phyloP scores from a whole-genome alignment of 2,888 invertebrate species.

The Tetragonisca angustula region DNA sequence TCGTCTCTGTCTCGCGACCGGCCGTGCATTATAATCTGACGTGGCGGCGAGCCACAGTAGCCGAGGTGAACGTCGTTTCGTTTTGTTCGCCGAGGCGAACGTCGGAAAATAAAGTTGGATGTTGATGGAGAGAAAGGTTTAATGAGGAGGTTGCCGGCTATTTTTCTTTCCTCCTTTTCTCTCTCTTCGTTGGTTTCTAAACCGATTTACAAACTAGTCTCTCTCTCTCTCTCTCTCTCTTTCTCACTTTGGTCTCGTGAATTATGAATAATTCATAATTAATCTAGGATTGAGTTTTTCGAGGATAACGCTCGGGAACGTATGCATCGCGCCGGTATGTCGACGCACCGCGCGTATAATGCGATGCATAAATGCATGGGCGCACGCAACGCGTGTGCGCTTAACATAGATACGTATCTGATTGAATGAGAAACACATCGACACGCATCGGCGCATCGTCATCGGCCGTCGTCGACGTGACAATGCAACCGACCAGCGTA shows the following conservation, averaged over 20 bases:
- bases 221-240: not conserved
- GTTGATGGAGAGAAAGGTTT: conserved; percentile 16
- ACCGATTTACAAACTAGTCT: conserved; percentile 19
- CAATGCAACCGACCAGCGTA: conserved; percentile 58
- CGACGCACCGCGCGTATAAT: conserved; percentile 69
- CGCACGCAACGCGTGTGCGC: conserved; percentile 56
- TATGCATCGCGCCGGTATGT: conserved; percentile 50
- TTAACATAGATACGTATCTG: conserved; percentile 80
- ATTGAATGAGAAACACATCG: conserved; percentile 77
- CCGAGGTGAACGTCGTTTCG: not conserved
- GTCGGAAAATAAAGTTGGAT: conserved; percentile 14
- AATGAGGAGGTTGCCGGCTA: conserved; percentile 13
- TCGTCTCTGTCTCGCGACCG: not conserved
- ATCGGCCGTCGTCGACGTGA: conserved; percentile 59
- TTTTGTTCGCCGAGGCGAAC: conserved; percentile 8
- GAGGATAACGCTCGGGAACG: conserved; percentile 35
- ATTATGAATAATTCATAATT: conserved; percentile 60
- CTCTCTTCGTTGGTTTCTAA: not conserved
- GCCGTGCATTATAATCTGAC: conserved; percentile 25
- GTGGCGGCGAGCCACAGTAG: conserved; percentile 22
- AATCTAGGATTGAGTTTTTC: conserved; percentile 42
- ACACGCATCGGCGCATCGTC: conserved; percentile 70
- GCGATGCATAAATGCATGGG: conserved; percentile 80
- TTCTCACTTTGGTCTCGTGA: conserved; percentile 18
- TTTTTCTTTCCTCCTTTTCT: not conserved